Evolutionary conservation across 2,888 invertebrate species (phyloP).

Genomic region (Luperina testacea): DNA sequence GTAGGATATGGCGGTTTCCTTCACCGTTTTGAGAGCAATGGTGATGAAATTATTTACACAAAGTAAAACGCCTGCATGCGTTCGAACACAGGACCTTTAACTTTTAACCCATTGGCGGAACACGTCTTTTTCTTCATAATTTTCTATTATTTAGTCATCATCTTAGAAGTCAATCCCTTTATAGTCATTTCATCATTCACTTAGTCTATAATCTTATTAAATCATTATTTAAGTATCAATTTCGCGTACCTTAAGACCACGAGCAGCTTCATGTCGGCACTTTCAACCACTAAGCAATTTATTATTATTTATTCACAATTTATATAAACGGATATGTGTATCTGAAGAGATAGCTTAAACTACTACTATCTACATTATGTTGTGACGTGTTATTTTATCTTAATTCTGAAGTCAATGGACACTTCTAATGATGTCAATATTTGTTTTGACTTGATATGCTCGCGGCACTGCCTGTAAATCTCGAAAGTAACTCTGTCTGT

Average conservation of each 20-base stretch:
- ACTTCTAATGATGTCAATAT: background rate
- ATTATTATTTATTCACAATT: constrained; percentile 7
- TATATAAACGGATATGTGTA: constrained; percentile 18
- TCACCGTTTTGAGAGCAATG: too few relatives aligned
- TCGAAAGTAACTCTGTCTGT: too few relatives aligned
- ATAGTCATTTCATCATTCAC: too few relatives aligned
- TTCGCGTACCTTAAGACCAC: constrained; percentile 34
- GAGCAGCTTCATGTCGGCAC: constrained; percentile 37
- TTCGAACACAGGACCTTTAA: too few relatives aligned
- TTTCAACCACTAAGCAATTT: constrained; percentile 3
- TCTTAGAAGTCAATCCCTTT: too few relatives aligned
- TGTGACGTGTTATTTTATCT: constrained; percentile 20
- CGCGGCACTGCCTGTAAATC: background rate
- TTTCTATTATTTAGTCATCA: too few relatives aligned
- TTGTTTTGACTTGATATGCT: background rate
- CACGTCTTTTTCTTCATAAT: too few relatives aligned
- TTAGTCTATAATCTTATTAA: background rate
- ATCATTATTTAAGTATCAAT: background rate
- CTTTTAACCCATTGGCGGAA: too few relatives aligned
- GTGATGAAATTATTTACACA: too few relatives aligned
- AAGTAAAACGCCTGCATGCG: too few relatives aligned
- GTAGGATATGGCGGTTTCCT: too few relatives aligned
- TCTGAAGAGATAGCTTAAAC: constrained; percentile 23
- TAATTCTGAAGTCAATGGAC: background rate
- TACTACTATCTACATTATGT: background rate